These are phyloP conservation scores for Muraenolepis orangiensis DNA, from an alignment of 2,797 vertebrate species.

Conservation along the genomic window DNA sequence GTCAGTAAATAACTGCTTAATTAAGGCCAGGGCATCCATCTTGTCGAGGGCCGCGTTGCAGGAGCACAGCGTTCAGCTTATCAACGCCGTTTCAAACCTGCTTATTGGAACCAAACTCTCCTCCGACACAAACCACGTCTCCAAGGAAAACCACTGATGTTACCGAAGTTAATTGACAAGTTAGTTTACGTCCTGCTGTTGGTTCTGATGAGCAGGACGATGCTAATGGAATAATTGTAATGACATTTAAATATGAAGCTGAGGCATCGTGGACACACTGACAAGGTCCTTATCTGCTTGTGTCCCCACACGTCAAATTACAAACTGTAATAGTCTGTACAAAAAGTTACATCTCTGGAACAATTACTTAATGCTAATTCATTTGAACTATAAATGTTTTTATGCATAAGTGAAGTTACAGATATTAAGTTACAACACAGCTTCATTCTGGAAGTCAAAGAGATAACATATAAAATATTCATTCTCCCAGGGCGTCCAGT, in stretches of 20 bases:
- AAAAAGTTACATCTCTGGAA: too few relatives aligned
- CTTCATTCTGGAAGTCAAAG: too few relatives aligned
- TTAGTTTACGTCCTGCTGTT: slow-evolving; percentile 37
- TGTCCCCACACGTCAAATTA: background rate
- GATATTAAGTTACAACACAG: too few relatives aligned
- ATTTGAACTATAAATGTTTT: too few relatives aligned
- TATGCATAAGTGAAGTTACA: too few relatives aligned
- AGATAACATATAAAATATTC: background rate
- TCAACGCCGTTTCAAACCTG: slow-evolving; percentile 64
- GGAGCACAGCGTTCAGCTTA: slow-evolving; percentile 70
- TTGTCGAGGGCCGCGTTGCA: slow-evolving; percentile 66
- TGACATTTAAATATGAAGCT: background rate
- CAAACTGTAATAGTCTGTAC: background rate
- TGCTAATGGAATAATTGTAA: background rate
- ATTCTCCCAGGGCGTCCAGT: background rate
- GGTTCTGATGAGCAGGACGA: slow-evolving; percentile 34
- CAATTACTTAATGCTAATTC: too few relatives aligned
- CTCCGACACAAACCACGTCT: slow-evolving; percentile 54
- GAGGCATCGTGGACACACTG: background rate
- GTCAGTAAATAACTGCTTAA: slow-evolving; percentile 79
- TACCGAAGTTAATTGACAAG: too few relatives aligned
- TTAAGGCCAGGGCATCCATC: slow-evolving; percentile 75
- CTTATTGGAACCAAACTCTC: slow-evolving; percentile 65
- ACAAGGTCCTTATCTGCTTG: background rate
- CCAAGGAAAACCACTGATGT: too few relatives aligned